Percentiles rank a stretch among this genome's conserved stretches.
These are phyloP conservation scores for Aphelinus certus DNA, from an alignment of 1,140 invertebrate genomes.

Conservation along the genomic window DNA sequence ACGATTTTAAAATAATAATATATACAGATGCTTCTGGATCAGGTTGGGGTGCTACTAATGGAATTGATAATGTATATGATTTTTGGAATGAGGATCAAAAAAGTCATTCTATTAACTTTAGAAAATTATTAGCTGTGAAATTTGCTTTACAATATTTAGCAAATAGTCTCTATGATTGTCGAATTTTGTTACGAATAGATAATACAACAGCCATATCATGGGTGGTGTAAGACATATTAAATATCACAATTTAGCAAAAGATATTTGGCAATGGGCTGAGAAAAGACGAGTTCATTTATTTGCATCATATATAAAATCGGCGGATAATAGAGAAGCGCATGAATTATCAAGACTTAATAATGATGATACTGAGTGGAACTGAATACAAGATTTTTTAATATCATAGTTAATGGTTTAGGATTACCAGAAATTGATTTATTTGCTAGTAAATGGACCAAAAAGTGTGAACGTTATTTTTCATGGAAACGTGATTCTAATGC, in stretches of 20 bases:
- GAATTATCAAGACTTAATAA: slow-evolving; percentile 34
- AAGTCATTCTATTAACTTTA: slow-evolving; percentile 32
- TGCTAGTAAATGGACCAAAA: slow-evolving; percentile 41
- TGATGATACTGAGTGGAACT: slow-evolving; percentile 35
- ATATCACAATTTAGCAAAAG: slow-evolving; percentile 3
- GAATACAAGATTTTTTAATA: slow-evolving; percentile 5
- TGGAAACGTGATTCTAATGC: slow-evolving; percentile 42
- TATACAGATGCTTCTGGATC: slow-evolving; percentile 35
- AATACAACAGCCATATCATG: slow-evolving; percentile 37
- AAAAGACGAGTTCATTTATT: slow-evolving; percentile 20
- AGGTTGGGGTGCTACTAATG: slow-evolving; percentile 22
- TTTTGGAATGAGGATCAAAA: slow-evolving; percentile 24
- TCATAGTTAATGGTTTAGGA: slow-evolving; percentile 44
- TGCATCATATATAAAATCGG: slow-evolving; percentile 36
- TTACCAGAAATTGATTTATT: slow-evolving; percentile 46
- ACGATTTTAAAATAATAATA: slow-evolving; percentile 25
- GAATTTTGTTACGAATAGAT: slow-evolving; percentile 34
- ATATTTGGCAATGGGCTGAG: slow-evolving; percentile 39
- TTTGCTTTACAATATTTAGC: slow-evolving; percentile 24
- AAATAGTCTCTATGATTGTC: neutral
- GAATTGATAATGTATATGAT: slow-evolving; percentile 19
- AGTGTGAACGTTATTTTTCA: slow-evolving; percentile 45
- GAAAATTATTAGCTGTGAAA: slow-evolving; percentile 33
- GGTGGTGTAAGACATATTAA: slow-evolving; percentile 6
- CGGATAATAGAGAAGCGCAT: slow-evolving; percentile 27